Percentiles rank a stretch among this genome's conserved stretches.
Conservation (phyloP, 2,797 vertebrate species). For the Bryconaethiops microstoma region DNA sequence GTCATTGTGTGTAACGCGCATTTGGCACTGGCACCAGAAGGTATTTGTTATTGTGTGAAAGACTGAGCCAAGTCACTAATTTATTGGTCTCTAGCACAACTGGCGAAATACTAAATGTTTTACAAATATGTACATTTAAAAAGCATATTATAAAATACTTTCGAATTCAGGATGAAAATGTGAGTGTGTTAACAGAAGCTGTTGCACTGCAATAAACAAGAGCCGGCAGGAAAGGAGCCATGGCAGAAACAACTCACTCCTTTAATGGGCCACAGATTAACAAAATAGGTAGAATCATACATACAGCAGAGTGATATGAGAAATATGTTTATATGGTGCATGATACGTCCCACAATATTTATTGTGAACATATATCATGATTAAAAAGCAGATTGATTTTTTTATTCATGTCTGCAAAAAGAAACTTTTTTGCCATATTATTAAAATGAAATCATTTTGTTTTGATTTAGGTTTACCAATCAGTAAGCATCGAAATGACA, state of each 20-base stretch:
- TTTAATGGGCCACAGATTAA: neutral
- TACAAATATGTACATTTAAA: conserved; percentile 20
- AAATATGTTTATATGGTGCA: neutral
- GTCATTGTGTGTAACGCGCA: conserved; percentile 70
- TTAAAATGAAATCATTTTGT: too few species aligned
- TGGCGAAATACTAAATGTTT: neutral
- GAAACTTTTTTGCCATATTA: too few species aligned
- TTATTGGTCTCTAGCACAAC: conserved; percentile 16
- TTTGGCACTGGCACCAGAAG: conserved; percentile 10
- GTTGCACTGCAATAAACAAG: neutral
- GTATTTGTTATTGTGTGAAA: conserved; percentile 32
- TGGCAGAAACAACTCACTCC: neutral
- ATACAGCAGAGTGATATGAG: neutral
- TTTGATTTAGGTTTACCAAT: too few species aligned
- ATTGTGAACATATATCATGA: too few species aligned
- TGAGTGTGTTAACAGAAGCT: neutral
- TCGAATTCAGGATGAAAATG: neutral
- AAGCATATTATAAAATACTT: conserved; percentile 10
- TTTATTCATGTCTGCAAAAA: too few species aligned
- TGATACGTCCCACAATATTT: too few species aligned
- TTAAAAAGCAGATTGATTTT: too few species aligned
- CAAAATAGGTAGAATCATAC: neutral
- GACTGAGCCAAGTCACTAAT: neutral
- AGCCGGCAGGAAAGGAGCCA: neutral
- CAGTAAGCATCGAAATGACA: too few species aligned